Evolutionary conservation across 2,797 vertebrate genomes (phyloP).

Genomic region (Arrhamphus sclerolepis): DNA sequence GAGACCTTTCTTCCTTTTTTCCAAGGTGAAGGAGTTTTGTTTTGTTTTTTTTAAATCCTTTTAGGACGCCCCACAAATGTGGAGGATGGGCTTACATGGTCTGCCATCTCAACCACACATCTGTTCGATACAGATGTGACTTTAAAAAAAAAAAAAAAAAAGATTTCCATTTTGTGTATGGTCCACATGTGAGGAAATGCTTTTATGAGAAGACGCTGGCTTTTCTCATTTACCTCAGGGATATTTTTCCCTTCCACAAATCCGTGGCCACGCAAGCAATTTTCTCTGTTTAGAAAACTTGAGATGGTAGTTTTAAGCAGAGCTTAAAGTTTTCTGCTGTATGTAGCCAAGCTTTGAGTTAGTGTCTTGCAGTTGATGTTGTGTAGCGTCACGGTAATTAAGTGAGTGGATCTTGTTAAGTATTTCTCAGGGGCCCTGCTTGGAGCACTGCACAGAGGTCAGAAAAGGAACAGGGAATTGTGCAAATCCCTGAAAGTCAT

Average conservation of each 20-base stretch:
- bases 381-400: constrained; percentile 35
- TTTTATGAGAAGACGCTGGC: not conserved
- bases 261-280: constrained; percentile 9
- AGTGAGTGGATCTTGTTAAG: constrained; percentile 59
- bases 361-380: constrained; percentile 46
- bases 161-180: constrained; percentile 22
- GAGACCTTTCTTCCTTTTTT: constrained; percentile 39
- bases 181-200: constrained; percentile 6
- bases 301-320: constrained; percentile 25
- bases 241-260: constrained; percentile 6
- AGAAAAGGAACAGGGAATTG: constrained; percentile 49
- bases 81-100: constrained; percentile 60
- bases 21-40: constrained; percentile 60
- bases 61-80: constrained; percentile 57
- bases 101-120: constrained; percentile 53
- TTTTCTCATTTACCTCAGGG: constrained; percentile 11
- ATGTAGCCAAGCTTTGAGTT: constrained; percentile 42
- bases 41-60: constrained; percentile 60
- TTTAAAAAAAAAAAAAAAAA: constrained; percentile 38
- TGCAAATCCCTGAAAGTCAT: constrained; percentile 61
- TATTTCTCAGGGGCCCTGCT: constrained; percentile 57
- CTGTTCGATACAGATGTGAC: constrained; percentile 69
- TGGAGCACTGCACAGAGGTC: constrained; percentile 59
- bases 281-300: constrained; percentile 22
- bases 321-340: constrained; percentile 31